phyloP scores from a whole-genome alignment of 2,888 invertebrate species.

The Epinotia brunnichana region DNA sequence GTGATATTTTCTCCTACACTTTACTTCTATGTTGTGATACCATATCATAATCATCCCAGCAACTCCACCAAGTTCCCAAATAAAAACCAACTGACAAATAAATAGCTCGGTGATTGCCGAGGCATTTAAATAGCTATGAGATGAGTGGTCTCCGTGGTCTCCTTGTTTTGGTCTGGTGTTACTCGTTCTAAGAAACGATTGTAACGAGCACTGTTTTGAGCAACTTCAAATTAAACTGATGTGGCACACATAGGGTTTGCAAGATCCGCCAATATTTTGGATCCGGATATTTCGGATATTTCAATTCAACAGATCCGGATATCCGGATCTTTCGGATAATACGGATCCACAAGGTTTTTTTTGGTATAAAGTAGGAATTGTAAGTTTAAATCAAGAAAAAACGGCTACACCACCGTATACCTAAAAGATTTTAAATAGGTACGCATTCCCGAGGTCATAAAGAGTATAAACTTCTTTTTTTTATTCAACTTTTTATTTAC shows the following conservation, averaged over 20 bases:
- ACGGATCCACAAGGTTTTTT: too few relatives aligned
- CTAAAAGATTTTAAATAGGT: too few relatives aligned
- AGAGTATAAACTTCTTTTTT: too few relatives aligned
- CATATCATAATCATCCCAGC: neutral
- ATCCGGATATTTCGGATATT: too few relatives aligned
- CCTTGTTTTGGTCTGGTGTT: neutral
- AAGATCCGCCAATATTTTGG: too few relatives aligned
- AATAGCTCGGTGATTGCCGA: neutral
- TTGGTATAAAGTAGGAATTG: too few relatives aligned
- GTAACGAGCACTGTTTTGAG: neutral
- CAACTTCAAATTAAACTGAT: neutral
- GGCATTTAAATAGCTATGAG: neutral
- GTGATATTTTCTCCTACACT: neutral
- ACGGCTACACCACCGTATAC: too few relatives aligned
- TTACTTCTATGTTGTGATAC: neutral
- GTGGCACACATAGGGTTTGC: neutral
- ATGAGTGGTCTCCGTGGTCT: neutral
- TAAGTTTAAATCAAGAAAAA: too few relatives aligned
- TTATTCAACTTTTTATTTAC: too few relatives aligned
- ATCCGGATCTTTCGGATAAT: too few relatives aligned
- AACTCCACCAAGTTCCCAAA: neutral
- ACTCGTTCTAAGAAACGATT: constrained; percentile 9
- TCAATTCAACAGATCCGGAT: too few relatives aligned
- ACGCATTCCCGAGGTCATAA: too few relatives aligned
- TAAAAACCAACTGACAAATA: neutral